phyloP scores from a whole-genome alignment of 2,797 vertebrate genomes.

The Diplodus puntazzo region DNA sequence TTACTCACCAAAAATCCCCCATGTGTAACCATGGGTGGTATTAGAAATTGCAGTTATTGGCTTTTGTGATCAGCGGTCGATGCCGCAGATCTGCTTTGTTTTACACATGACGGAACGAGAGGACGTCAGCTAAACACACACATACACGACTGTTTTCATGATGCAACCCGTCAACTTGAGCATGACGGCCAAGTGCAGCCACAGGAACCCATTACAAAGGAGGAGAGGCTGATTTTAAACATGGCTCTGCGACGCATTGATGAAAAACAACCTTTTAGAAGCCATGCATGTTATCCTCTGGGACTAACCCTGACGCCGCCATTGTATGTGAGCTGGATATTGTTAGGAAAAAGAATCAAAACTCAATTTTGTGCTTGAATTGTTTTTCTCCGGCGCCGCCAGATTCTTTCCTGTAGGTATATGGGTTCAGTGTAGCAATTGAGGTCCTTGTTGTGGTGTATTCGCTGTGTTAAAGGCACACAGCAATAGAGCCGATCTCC shows the following conservation, averaged over 20 bases:
- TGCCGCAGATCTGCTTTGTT: conserved; percentile 61
- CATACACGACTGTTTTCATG: conserved; percentile 50
- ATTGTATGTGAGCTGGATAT: conserved; percentile 71
- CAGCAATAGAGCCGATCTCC: conserved; percentile 58
- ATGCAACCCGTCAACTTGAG: conserved; percentile 64
- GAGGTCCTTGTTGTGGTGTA: conserved; percentile 57
- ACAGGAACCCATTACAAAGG: conserved; percentile 70
- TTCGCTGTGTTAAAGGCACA: conserved; percentile 32
- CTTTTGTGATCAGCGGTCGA: conserved; percentile 31
- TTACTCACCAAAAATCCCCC: conserved; percentile 46
- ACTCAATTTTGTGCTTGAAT: conserved; percentile 76
- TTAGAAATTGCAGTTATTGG: conserved; percentile 18
- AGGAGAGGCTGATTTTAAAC: conserved; percentile 67
- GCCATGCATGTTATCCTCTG: conserved; percentile 54
- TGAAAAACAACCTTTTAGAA: conserved; percentile 70
- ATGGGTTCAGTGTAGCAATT: conserved; percentile 49
- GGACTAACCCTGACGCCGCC: conserved; percentile 44
- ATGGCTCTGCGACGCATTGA: conserved; percentile 33
- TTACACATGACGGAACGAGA: conserved; percentile 52
- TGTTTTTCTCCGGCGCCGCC: conserved; percentile 68
- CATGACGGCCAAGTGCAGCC: conserved; percentile 70
- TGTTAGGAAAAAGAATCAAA: conserved; percentile 72
- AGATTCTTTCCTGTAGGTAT: conserved; percentile 62
- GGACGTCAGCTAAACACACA: conserved; percentile 48
- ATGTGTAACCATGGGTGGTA: conserved; percentile 25